Evolutionary conservation across 1,140 invertebrate genomes (phyloP).

Genomic region (Drosophila nannoptera): DNA sequence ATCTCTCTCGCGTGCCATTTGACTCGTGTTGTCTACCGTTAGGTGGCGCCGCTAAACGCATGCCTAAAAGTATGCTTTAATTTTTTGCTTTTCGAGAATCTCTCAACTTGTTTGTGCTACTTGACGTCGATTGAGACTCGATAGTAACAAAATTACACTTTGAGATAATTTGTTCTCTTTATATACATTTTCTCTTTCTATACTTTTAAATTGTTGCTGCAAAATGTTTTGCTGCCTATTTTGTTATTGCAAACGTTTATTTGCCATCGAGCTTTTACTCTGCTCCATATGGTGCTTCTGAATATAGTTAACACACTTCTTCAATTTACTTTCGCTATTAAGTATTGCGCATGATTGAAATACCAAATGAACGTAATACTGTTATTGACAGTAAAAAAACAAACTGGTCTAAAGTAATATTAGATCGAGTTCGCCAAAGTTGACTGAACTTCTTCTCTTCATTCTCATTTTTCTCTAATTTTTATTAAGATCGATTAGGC

Average conservation of each 20-base stretch:
- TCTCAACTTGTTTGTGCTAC: neutral
- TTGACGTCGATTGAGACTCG: neutral
- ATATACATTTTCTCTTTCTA: too few species aligned
- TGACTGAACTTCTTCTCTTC: constrained; percentile 55
- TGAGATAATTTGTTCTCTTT: neutral
- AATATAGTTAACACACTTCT: too few species aligned
- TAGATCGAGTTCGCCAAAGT: constrained; percentile 39
- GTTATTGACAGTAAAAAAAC: constrained; percentile 13
- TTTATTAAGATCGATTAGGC: constrained; percentile 51
- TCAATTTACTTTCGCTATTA: too few species aligned
- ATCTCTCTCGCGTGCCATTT: neutral
- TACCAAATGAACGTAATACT: too few species aligned
- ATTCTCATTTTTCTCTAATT: constrained; percentile 33
- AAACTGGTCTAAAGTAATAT: neutral
- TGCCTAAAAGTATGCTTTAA: constrained; percentile 29
- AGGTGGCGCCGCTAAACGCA: constrained; percentile 18
- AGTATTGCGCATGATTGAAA: too few species aligned
- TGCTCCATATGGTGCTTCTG: too few species aligned
- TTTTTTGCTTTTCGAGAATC: neutral
- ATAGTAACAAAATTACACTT: neutral
- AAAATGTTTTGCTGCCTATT: too few species aligned
- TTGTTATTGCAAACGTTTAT: too few species aligned
- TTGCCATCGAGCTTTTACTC: too few species aligned
- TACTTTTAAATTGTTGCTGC: too few species aligned
- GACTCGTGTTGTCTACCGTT: constrained; percentile 1